Percentiles rank a stretch among this genome's conserved stretches.
phyloP scores from a whole-genome alignment of 2,797 vertebrate genomes.

The Acipenser ruthenus region DNA sequence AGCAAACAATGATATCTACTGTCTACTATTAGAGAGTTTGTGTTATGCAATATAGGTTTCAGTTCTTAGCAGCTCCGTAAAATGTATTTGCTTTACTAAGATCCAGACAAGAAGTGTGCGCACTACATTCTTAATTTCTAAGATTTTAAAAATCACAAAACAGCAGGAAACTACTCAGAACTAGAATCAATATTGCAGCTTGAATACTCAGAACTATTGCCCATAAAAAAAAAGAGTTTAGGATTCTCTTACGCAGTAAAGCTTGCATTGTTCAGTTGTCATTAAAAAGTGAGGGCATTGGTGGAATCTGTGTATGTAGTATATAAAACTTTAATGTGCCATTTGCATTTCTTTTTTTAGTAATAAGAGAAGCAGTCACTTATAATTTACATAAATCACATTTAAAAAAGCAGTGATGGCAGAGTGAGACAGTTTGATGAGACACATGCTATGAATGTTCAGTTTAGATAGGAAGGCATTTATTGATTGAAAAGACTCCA shows the following conservation, averaged over 20 bases:
- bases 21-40: too few species aligned
- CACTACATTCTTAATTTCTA: too few species aligned
- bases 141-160: neutral
- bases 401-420: neutral
- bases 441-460: neutral
- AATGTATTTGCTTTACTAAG: too few species aligned
- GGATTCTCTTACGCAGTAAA: neutral
- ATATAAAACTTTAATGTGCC: too few species aligned
- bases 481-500: neutral
- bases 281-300: too few species aligned
- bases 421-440: neutral
- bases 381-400: slow-evolving; percentile 4
- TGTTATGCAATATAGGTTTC: too few species aligned
- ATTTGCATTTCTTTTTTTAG: neutral
- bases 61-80: too few species aligned
- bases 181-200: neutral
- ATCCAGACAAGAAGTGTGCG: too few species aligned
- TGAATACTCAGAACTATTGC: neutral
- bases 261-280: too few species aligned
- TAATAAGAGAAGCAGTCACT: neutral
- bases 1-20: too few species aligned
- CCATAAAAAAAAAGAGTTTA: neutral
- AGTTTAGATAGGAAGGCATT: slow-evolving; percentile 6
- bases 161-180: neutral
- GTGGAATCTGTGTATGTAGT: too few species aligned